Conservation (phyloP, 2,888 invertebrate species). For the Pecten maximus region DNA sequence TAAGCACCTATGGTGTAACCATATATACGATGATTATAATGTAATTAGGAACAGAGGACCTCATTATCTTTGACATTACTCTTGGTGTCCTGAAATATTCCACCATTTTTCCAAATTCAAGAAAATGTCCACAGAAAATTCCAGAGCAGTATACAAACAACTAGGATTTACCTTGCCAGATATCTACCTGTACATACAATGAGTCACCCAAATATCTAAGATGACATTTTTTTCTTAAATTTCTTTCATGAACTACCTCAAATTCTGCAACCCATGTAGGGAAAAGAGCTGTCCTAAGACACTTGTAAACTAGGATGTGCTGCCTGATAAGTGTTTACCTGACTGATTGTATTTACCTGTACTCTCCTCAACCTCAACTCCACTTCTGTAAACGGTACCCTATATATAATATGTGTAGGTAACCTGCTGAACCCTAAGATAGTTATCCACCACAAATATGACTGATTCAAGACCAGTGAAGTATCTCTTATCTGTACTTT, state of each 20-base stretch:
- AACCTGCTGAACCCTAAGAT: background rate
- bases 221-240: background rate
- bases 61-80: no score
- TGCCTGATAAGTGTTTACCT: background rate
- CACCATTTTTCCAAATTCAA: no score
- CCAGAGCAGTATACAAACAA: background rate
- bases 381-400: background rate
- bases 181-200: background rate
- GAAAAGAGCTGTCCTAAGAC: background rate
- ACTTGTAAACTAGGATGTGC: background rate
- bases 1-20: no score
- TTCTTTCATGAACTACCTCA: background rate
- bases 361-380: background rate
- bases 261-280: background rate
- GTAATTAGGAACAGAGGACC: no score
- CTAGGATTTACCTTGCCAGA: background rate
- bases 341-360: slow-evolving; percentile 14
- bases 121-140: no score
- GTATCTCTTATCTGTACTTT: background rate
- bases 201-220: background rate
- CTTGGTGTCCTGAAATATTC: no score
- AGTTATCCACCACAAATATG: background rate
- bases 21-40: no score
- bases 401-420: background rate
- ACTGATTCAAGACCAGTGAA: background rate